Conservation (phyloP, 2,888 invertebrate genomes). For the Sinodicranocentrus sp. region DNA sequence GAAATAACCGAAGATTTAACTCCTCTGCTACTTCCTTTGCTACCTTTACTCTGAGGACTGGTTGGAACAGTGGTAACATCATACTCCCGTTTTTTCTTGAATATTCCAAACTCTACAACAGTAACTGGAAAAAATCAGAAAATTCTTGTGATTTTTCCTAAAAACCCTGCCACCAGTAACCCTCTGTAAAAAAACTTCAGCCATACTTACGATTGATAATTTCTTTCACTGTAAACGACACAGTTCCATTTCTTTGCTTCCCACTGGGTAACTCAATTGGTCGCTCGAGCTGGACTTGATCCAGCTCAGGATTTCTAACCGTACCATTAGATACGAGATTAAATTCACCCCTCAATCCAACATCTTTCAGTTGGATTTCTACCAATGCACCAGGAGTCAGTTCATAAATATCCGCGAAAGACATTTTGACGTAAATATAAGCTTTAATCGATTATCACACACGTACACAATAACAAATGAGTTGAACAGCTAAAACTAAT, state of each 20-base stretch:
- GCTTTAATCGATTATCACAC: constrained; percentile 1
- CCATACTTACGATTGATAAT: constrained; percentile 59
- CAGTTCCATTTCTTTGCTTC: constrained; percentile 49
- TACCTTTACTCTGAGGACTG: constrained; percentile 22
- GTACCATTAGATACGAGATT: constrained; percentile 36
- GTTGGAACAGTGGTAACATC: constrained; percentile 7
- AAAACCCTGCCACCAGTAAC: background rate
- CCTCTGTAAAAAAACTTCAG: background rate
- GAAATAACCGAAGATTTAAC: constrained; percentile 14
- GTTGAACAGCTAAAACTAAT: too few species aligned
- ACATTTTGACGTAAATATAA: constrained; percentile 34
- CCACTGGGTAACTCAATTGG: constrained; percentile 64
- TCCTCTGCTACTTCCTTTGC: constrained; percentile 19
- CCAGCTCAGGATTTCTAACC: constrained; percentile 47
- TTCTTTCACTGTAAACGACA: constrained; percentile 51
- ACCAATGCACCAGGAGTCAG: constrained; percentile 63
- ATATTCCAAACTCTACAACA: constrained; percentile 62
- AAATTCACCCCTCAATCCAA: constrained; percentile 56
- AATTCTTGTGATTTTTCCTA: background rate
- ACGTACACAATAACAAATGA: too few species aligned
- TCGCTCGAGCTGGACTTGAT: constrained; percentile 52
- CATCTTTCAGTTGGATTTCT: constrained; percentile 57
- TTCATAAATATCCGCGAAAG: constrained; percentile 62
- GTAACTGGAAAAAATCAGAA: constrained; percentile 42
- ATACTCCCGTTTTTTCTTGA: constrained; percentile 61